phyloP scores from a whole-genome alignment of 2,113 vertebrate genomes.

The Antechinus flavipes region DNA sequence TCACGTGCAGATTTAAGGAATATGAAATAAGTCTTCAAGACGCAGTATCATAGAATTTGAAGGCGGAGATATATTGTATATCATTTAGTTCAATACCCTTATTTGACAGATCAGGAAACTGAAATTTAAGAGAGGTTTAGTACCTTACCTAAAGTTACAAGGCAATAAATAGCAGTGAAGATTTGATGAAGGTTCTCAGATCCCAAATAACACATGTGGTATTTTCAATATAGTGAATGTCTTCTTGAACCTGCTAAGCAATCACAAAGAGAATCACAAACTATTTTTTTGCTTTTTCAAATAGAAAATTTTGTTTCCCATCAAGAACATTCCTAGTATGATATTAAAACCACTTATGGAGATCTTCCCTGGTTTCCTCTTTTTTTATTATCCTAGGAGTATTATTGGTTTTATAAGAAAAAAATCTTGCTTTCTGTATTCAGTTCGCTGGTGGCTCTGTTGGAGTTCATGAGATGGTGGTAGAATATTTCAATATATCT shows the following conservation, averaged over 20 bases:
- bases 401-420: background rate
- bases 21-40: background rate
- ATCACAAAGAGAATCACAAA: background rate
- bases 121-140: background rate
- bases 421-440: background rate
- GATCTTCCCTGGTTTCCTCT: background rate
- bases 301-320: background rate
- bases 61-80: background rate
- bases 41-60: background rate
- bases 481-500: background rate
- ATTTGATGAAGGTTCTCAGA: background rate
- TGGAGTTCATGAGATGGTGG: background rate
- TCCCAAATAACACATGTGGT: background rate
- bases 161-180: background rate
- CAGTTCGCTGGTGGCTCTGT: background rate
- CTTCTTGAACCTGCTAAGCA: background rate
- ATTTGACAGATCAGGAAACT: background rate
- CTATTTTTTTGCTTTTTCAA: background rate
- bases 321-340: background rate
- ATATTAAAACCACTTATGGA: background rate
- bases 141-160: background rate
- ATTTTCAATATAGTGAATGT: background rate
- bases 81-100: background rate
- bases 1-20: background rate
- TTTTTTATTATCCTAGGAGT: background rate